phyloP scores from a whole-genome alignment of 2,888 invertebrate genomes.

The Acronicta aceris region DNA sequence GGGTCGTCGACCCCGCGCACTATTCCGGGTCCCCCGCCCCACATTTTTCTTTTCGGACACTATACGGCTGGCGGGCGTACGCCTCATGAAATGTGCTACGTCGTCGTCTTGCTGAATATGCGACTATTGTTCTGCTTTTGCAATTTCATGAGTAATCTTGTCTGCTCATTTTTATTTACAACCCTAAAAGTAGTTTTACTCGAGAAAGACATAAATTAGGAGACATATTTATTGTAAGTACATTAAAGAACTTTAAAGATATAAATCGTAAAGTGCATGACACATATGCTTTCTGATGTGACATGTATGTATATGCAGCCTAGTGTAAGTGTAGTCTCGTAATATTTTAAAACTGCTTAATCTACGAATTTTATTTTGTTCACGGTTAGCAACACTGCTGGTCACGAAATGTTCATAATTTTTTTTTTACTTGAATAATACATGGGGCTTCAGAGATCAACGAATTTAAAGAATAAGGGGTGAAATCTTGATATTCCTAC shows the following conservation, averaged over 20 bases:
- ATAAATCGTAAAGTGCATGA: constrained; percentile 25
- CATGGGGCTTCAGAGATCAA: constrained; percentile 54
- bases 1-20: constrained; percentile 79
- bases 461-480: constrained; percentile 43
- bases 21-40: constrained; percentile 76
- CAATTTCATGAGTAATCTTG: constrained; percentile 83
- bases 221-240: constrained; percentile 16
- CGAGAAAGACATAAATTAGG: constrained; percentile 16
- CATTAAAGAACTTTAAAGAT: constrained; percentile 14
- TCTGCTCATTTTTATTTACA: constrained; percentile 61
- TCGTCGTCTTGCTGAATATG: constrained; percentile 81
- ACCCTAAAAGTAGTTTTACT: constrained; percentile 23
- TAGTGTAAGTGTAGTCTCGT: too few species aligned
- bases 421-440: constrained; percentile 67
- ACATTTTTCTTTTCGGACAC: constrained; percentile 87
- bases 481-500: constrained; percentile 20
- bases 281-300: constrained; percentile 26
- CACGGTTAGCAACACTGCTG: constrained; percentile 38
- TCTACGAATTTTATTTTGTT: constrained; percentile 21
- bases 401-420: constrained; percentile 54
- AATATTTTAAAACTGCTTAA: not conserved
- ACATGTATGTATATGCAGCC: not conserved
- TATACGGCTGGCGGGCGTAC: constrained; percentile 72
- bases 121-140: constrained; percentile 82
- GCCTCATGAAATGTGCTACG: constrained; percentile 78